These are phyloP conservation scores for Anas acuta DNA, from an alignment of 2,797 vertebrate species.

Conservation along the genomic window DNA sequence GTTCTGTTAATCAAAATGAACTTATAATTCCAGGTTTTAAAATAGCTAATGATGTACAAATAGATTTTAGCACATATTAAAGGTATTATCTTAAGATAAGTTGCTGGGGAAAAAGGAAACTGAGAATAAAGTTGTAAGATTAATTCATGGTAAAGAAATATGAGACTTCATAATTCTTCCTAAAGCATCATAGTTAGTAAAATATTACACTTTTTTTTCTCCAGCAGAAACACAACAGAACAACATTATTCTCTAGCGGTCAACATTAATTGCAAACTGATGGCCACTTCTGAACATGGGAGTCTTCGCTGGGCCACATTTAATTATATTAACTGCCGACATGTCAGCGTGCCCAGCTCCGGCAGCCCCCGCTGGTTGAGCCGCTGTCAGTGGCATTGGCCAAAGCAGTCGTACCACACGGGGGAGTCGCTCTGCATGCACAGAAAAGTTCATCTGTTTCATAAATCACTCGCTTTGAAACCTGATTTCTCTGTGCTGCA, in stretches of 20 bases:
- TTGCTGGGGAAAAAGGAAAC: neutral
- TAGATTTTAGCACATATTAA: conserved; percentile 1
- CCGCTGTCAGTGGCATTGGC: neutral
- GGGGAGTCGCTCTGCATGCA: conserved; percentile 74
- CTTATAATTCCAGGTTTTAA: neutral
- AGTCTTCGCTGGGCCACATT: neutral
- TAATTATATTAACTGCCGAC: neutral
- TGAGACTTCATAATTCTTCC: conserved; percentile 39
- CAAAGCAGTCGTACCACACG: conserved; percentile 68
- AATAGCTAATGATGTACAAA: neutral
- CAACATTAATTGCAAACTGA: neutral
- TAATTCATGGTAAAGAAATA: conserved; percentile 56
- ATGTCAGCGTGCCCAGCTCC: neutral
- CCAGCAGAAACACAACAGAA: conserved; percentile 11
- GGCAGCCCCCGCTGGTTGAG: neutral
- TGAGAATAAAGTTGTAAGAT: conserved; percentile 19
- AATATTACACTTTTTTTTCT: neutral
- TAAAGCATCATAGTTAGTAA: neutral
- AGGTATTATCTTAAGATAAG: neutral
- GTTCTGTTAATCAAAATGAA: neutral
- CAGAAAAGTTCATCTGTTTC: conserved; percentile 3
- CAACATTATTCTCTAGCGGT: neutral
- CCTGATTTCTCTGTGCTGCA: conserved; percentile 23
- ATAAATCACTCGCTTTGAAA: conserved; percentile 51
- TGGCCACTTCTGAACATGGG: neutral